These are phyloP conservation scores for Spilarctia lutea DNA, from an alignment of 2,888 invertebrate species.

Conservation along the genomic window DNA sequence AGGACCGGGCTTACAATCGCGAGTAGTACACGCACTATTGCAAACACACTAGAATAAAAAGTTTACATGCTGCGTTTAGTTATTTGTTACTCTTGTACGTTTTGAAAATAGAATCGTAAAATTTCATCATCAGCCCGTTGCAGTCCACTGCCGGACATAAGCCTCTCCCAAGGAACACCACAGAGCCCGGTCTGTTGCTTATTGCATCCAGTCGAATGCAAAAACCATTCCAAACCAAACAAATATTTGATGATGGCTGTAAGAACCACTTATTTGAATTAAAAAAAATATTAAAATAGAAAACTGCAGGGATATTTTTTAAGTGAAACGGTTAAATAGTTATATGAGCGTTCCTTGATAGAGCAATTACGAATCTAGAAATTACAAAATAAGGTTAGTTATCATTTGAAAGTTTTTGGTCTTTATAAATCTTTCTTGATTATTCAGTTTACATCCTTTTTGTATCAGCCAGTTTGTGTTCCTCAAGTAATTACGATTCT, in stretches of 20 bases:
- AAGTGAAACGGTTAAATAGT: background rate
- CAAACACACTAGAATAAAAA: constrained; percentile 21
- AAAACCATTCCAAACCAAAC: no score
- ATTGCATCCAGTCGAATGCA: no score
- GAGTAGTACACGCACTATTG: constrained; percentile 24
- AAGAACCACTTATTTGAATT: background rate
- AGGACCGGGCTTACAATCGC: constrained; percentile 36
- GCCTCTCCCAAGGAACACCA: no score
- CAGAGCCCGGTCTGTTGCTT: no score
- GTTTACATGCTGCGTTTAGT: constrained; percentile 38
- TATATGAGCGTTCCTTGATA: background rate
- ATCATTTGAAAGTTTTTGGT: background rate
- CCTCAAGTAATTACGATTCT: background rate
- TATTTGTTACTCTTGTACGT: constrained; percentile 26
- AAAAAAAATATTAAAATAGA: background rate
- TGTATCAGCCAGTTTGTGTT: no score
- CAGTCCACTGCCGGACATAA: no score
- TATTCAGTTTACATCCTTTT: no score
- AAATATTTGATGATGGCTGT: no score
- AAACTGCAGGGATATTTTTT: background rate
- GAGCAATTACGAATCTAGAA: background rate
- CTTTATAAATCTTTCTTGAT: background rate
- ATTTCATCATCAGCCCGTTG: no score
- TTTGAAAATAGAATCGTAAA: background rate
- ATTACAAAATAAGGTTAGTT: background rate